These are phyloP conservation scores for Sebastes melanostomus DNA, from an alignment of 2,797 vertebrate species.

Conservation along the genomic window DNA sequence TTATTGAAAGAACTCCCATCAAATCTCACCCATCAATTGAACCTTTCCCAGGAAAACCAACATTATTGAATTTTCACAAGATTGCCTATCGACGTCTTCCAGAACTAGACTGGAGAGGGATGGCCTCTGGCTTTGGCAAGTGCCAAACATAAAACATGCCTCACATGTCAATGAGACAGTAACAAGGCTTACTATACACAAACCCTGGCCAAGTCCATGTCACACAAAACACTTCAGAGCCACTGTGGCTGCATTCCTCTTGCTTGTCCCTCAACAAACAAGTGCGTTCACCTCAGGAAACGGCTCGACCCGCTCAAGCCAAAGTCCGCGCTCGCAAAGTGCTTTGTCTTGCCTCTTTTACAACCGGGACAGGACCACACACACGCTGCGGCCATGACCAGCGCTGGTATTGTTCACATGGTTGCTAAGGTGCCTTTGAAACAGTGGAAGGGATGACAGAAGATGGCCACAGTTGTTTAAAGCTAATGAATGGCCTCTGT, in stretches of 20 bases:
- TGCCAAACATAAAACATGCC: conserved; percentile 52
- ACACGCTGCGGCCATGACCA: conserved; percentile 45
- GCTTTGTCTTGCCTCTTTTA: conserved; percentile 66
- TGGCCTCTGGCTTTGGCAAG: not conserved
- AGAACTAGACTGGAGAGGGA: not conserved
- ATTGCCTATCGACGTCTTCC: conserved; percentile 45
- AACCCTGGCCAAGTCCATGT: conserved; percentile 44
- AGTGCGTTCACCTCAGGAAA: conserved; percentile 52
- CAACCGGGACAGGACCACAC: conserved; percentile 71
- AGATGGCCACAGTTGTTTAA: conserved; percentile 54
- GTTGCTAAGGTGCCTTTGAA: conserved; percentile 65
- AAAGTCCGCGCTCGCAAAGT: conserved; percentile 34
- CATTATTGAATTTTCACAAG: conserved; percentile 44
- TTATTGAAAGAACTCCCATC: conserved; percentile 19
- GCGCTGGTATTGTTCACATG: conserved; percentile 61
- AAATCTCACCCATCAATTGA: conserved; percentile 22
- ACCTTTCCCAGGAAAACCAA: conserved; percentile 29
- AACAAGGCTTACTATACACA: conserved; percentile 44
- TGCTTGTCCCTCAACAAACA: conserved; percentile 55
- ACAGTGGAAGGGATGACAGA: conserved; percentile 28
- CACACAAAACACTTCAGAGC: conserved; percentile 39
- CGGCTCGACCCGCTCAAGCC: conserved; percentile 48
- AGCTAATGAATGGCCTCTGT: conserved; percentile 53
- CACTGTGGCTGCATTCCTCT: conserved; percentile 55
- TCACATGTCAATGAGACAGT: conserved; percentile 58